Conservation (phyloP, 2,113 vertebrate genomes). For the Terrapene triunguis region DNA sequence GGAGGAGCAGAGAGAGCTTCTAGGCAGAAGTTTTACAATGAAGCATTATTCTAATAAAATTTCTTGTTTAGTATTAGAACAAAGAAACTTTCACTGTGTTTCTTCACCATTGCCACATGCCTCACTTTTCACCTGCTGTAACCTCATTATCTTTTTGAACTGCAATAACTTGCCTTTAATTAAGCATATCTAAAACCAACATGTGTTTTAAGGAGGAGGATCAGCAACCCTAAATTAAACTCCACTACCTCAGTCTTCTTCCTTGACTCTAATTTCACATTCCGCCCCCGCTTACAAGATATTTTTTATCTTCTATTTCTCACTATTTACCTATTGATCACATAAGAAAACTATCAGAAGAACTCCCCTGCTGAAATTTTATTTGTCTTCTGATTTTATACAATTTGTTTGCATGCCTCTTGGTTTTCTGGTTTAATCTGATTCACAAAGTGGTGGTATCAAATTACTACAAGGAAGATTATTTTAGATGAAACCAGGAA, state of each 20-base stretch:
- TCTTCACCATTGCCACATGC: not conserved
- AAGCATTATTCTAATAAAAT: not conserved
- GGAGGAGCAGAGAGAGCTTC: not conserved
- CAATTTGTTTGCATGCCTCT: not conserved
- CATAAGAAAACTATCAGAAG: not conserved
- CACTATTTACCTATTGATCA: not conserved
- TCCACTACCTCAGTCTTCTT: not conserved
- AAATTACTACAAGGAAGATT: not conserved
- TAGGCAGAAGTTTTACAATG: not conserved
- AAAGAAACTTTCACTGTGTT: not conserved
- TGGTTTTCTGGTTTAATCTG: not conserved
- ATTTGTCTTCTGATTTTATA: not conserved
- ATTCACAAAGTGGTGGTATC: not conserved
- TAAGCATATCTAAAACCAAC: not conserved
- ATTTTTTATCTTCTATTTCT: not conserved
- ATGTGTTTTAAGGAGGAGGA: not conserved
- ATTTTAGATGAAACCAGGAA: not conserved
- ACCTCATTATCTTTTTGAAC: not conserved
- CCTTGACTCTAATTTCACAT: not conserved
- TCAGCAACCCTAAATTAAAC: not conserved
- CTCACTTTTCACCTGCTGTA: not conserved
- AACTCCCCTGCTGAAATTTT: not conserved
- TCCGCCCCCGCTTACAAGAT: accelerated
- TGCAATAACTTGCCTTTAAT: not conserved
- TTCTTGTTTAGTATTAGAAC: not conserved